phyloP scores from a whole-genome alignment of 1,140 invertebrate genomes.

The Neoseiulus cucumeris region DNA sequence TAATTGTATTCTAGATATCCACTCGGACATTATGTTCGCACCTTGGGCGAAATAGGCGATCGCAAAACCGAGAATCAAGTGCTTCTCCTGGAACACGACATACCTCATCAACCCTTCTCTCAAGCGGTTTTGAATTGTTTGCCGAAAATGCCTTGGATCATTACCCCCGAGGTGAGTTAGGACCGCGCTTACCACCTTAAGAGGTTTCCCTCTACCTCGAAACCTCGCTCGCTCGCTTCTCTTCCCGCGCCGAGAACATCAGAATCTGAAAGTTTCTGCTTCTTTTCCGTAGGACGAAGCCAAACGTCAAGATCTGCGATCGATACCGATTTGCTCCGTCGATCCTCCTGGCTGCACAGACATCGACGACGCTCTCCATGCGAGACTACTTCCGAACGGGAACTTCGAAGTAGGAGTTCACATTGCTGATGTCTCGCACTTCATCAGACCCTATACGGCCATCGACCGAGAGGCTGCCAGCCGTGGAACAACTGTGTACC shows the following conservation, averaged over 20 bases:
- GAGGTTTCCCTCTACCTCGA: too few species aligned
- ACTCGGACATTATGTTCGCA: constrained; percentile 62
- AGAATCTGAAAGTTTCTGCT: too few species aligned
- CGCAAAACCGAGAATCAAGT: constrained; percentile 81
- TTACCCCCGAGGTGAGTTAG: constrained; percentile 46
- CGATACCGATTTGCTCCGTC: constrained; percentile 77
- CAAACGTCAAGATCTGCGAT: constrained; percentile 56
- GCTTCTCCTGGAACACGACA: constrained; percentile 84
- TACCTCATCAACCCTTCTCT: constrained; percentile 84
- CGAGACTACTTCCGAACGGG: constrained; percentile 46
- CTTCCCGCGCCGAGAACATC: too few species aligned
- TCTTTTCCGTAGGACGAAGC: constrained; percentile 43
- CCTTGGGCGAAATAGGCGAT: constrained; percentile 59
- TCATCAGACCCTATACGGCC: constrained; percentile 65
- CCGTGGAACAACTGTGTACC: constrained; percentile 69
- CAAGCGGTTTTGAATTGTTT: constrained; percentile 78
- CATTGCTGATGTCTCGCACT: constrained; percentile 79
- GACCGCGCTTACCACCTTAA: too few species aligned
- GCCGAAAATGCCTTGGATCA: constrained; percentile 70
- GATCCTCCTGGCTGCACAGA: constrained; percentile 98
- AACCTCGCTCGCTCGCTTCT: too few species aligned
- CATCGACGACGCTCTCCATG: constrained; percentile 96
- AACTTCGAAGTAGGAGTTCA: constrained; percentile 77
- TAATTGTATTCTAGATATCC: constrained; percentile 14
- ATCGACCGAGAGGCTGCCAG: constrained; percentile 64